Conservation (phyloP, 2,113 vertebrate genomes). For the Xiphorhynchus elegans region DNA sequence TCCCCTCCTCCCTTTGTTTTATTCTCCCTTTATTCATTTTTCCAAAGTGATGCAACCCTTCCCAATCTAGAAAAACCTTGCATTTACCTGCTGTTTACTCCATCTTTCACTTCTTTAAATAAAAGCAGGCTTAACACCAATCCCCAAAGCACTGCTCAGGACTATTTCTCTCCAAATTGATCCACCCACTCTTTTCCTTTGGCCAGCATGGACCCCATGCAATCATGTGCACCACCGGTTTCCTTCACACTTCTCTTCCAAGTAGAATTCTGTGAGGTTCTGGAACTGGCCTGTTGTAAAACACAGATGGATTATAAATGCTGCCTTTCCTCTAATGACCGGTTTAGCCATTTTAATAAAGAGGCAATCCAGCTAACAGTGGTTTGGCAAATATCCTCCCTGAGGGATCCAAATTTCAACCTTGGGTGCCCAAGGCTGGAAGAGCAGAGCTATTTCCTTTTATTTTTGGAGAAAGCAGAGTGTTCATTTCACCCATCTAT, state of each 20-base stretch:
- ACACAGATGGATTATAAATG: background rate
- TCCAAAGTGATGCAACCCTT: background rate
- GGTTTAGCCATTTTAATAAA: slow-evolving; percentile 24
- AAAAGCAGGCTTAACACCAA: background rate
- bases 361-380: slow-evolving; percentile 1
- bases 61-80: background rate
- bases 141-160: background rate
- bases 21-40: background rate
- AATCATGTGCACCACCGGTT: background rate
- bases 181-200: background rate
- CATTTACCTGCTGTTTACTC: background rate
- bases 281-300: background rate
- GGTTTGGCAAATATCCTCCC: slow-evolving; percentile 7
- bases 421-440: background rate
- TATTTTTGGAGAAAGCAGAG: background rate
- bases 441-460: background rate
- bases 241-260: background rate
- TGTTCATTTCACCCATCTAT: background rate
- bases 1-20: background rate
- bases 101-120: background rate
- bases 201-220: background rate
- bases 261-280: background rate
- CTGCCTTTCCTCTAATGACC: background rate
- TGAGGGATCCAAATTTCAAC: slow-evolving; percentile 3
- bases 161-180: background rate